Evolutionary conservation across 2,113 vertebrate species (phyloP), one percentile per base, ranked within the genome.

Genomic region (Epinephelus moara): DNA sequence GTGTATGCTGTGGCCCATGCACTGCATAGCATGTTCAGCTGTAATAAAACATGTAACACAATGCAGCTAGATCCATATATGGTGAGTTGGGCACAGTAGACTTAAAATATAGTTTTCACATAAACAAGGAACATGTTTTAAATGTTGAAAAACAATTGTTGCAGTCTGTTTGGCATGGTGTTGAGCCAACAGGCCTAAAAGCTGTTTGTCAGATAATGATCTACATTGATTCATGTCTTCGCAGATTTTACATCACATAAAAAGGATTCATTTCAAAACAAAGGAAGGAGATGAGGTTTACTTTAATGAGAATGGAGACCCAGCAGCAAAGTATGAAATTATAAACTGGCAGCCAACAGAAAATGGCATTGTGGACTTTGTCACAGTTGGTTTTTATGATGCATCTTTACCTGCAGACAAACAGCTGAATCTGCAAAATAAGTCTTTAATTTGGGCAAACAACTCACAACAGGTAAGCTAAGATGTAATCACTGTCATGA

Each of bases 1-100:
- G 92, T 96, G 64, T 95, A 95, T 80, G 85, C 93, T 23, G 91
- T 94, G 71, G 94, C 93, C 25, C 89, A 96, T 33, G 88, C 93
- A 0, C 81, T 96, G 53, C 93, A 96, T 60, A 33, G 9, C 3
- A 30, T 91, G n/a, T 86, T 93, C 2, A 68, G 55, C 25, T 95
- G 94, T 73, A 85, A 85, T n/a, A 12, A 92, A 82, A 92, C 83
- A 50, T 96, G 94, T 69, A 42, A 75, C 33, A 84, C 11, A 2
- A 21, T 78, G 50, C 55, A 82, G 15, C 79, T 90, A 13, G 80
- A 94, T 74, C 91, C 93, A 21, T 86, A 64, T 19, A 91, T 0
- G 55, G 95, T 95, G 0, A 83, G 91, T 69, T 14, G 12, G 4
- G 9, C 42, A 45, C 42, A 45, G 9, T 30, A 11, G 8, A 45